Percentiles rank a stretch among this genome's conserved stretches.
phyloP scores from a whole-genome alignment of 2,113 vertebrate species.

The Hypocryptadius cinnamomeus region DNA sequence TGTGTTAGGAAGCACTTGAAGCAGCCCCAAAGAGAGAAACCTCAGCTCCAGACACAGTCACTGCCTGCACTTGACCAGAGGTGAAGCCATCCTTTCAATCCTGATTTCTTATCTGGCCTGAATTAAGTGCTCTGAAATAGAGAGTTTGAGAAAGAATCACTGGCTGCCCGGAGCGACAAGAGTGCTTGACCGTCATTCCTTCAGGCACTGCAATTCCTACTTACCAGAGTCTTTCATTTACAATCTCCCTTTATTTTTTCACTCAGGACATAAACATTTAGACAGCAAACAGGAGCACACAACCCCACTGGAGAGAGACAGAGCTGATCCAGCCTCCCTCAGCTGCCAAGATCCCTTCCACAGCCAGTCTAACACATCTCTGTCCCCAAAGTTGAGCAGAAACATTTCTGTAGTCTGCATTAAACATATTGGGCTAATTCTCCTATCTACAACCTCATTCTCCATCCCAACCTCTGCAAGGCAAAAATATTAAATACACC shows the following conservation, averaged over 20 bases:
- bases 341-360: background rate
- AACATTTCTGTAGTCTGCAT: background rate
- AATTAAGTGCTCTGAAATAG: background rate
- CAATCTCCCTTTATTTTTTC: background rate
- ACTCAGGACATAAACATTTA: background rate
- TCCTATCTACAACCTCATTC: background rate
- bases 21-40: background rate
- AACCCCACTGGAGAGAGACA: background rate
- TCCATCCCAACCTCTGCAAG: background rate
- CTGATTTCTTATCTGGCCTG: background rate
- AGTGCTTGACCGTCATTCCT: background rate
- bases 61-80: background rate
- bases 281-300: background rate
- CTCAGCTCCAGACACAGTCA: accelerated
- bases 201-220: background rate
- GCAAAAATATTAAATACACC: background rate
- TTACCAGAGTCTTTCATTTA: background rate
- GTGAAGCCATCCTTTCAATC: background rate
- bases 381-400: background rate
- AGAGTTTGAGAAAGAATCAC: background rate
- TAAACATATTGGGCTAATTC: background rate
- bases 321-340: background rate
- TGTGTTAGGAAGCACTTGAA: background rate
- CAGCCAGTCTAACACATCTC: background rate
- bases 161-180: background rate